Evolutionary conservation across 2,888 invertebrate genomes (phyloP), one percentile per base, ranked within the genome.

Genomic region (Anoplius nigerrimus): DNA sequence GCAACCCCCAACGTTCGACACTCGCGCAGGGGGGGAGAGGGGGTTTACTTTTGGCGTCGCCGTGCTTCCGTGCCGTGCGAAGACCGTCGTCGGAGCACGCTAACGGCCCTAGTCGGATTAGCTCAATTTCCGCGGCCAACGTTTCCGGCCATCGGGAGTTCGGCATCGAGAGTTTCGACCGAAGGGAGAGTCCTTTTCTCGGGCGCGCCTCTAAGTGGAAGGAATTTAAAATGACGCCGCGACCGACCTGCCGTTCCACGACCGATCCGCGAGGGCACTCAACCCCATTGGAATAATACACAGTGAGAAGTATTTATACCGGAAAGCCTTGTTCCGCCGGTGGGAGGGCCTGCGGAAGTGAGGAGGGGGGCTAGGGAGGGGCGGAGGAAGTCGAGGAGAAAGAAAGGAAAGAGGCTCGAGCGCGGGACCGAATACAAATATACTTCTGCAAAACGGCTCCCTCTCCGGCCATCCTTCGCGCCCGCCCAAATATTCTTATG

Each of bases 231-330:
- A 69, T 69, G 51, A 62, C 55, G 61, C 27, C 56, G 58, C 34
- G 34, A 13, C 24, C 11, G 52, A 68, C 56, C 56, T 58, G 58
- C 63, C 56, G 53, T 58, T 61, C 42, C 68, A 57, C 54, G 43
- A 20, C 24, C 5, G 43, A 53, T 53, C 55, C 51, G 59, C 57
- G 74, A 74, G 80, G 80, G 71, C 80, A 72, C 76, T 79, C 79
- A 79, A 80, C 80, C 66, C 74, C 56, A 63, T 65, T 73, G 80
- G 66, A 79, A 79, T 75, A 80, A 79, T 81, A 80, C 71, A 80
- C 79, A 80, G 62, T 51, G 72, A 63, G 72, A 66, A 76, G 81
- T 79, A 80, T 79, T 80, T 80, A 80, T 76, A 81, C 74, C 72
- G 57, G 53, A 21, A 69, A 65, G 66, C 64, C 68, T 75, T 70